Conservation (phyloP, 2,113 vertebrate genomes). For the Lophura nycthemera region DNA sequence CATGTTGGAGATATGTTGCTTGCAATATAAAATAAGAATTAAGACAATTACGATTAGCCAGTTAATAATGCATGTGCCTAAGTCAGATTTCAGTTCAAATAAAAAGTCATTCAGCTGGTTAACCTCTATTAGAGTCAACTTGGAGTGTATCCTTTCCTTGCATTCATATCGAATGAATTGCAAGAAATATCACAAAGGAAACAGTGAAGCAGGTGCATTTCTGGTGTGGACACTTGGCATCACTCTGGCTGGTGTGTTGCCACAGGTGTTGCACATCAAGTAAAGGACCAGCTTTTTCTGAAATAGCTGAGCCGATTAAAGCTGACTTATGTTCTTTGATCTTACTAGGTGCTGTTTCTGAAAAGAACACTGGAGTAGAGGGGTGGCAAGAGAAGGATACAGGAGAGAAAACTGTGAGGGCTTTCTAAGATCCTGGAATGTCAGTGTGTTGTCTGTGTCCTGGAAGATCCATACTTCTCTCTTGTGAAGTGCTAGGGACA, state of each 20-base stretch:
- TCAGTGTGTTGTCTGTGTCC: not conserved
- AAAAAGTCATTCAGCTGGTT: not conserved
- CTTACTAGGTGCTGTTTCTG: not conserved
- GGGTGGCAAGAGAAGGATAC: not conserved
- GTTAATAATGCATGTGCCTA: rapidly evolving
- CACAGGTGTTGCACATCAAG: not conserved
- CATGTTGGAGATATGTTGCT: not conserved
- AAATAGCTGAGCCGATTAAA: not conserved
- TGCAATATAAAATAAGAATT: not conserved
- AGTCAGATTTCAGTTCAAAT: not conserved
- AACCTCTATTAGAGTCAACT: not conserved
- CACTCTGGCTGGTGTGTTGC: not conserved
- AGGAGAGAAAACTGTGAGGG: not conserved
- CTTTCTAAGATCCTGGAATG: not conserved
- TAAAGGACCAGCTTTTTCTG: not conserved
- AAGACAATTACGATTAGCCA: not conserved
- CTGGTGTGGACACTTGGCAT: not conserved
- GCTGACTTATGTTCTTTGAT: not conserved
- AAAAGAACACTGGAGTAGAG: not conserved
- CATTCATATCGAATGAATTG: not conserved
- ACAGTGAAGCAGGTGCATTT: not conserved
- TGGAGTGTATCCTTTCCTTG: not conserved
- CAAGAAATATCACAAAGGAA: not conserved
- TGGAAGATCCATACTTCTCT: not conserved
- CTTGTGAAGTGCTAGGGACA: not conserved